A percentile compares a stretch with the other conserved stretches of the same genome.
Evolutionary conservation across 2,888 invertebrate species (phyloP).

Genomic region (Andrena hattorfiana): DNA sequence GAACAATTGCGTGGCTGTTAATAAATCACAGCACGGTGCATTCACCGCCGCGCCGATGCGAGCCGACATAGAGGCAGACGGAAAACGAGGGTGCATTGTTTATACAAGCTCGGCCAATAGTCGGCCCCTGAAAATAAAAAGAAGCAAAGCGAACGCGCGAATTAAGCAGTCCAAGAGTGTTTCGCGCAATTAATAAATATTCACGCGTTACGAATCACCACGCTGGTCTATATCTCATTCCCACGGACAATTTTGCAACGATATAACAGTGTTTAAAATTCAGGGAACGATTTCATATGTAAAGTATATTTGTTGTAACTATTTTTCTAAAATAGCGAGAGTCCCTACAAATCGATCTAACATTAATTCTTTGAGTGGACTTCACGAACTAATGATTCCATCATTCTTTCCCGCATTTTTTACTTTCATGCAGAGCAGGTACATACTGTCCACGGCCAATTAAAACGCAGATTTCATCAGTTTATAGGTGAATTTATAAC

Average conservation of each 20-base stretch:
- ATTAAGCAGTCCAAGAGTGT: slow-evolving; percentile 42
- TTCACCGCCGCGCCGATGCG: slow-evolving; percentile 61
- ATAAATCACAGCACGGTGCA: slow-evolving; percentile 80
- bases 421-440: too few species aligned
- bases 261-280: too few species aligned
- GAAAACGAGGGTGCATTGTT: slow-evolving; percentile 49
- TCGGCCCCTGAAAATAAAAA: slow-evolving; percentile 42
- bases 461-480: too few species aligned
- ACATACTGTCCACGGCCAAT: too few species aligned
- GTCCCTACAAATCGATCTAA: too few species aligned
- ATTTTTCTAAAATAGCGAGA: too few species aligned
- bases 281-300: too few species aligned
- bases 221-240: slow-evolving; percentile 1
- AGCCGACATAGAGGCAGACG: slow-evolving; percentile 42
- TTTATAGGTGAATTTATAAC: too few species aligned
- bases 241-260: background rate
- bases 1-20: slow-evolving; percentile 80
- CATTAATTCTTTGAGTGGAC: too few species aligned
- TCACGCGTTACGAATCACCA: background rate
- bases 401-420: too few species aligned
- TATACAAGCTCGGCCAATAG: slow-evolving; percentile 51
- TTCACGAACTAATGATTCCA: too few species aligned
- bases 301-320: too few species aligned
- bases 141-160: slow-evolving; percentile 44
- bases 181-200: slow-evolving; percentile 14